Percentiles rank a stretch among this genome's conserved stretches.
phyloP scores from a whole-genome alignment of 2,888 invertebrate genomes.

The Ommatoiulus sabulosus region DNA sequence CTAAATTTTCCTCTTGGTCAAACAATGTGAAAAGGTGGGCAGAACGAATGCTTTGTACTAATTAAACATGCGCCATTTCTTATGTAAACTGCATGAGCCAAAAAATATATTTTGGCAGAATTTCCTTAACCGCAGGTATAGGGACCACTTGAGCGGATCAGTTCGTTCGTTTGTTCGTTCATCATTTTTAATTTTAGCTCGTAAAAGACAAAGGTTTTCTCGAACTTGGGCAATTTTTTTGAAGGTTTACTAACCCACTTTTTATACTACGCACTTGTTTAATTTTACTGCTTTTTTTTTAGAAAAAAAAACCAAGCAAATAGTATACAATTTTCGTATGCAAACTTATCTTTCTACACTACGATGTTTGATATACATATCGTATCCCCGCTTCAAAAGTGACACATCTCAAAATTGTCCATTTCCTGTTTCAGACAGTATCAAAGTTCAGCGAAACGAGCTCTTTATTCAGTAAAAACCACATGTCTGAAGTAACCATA shows the following conservation, averaged over 20 bases:
- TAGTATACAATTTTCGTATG: background rate
- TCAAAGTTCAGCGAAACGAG: no score
- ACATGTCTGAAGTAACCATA: no score
- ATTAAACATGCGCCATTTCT: background rate
- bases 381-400: no score
- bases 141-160: background rate
- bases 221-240: conserved; percentile 19
- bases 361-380: no score
- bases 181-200: background rate
- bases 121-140: background rate
- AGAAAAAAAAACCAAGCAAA: background rate
- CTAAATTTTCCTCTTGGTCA: background rate
- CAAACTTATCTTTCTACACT: no score
- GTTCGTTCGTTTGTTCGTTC: background rate
- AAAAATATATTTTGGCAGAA: background rate
- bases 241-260: background rate
- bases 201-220: background rate
- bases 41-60: background rate
- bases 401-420: no score
- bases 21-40: background rate
- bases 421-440: no score
- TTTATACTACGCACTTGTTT: background rate
- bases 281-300: background rate
- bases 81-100: background rate
- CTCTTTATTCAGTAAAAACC: no score